Percentiles rank a stretch among this genome's conserved stretches.
phyloP scores from a whole-genome alignment of 2,113 vertebrate genomes.

The Entelurus aequoreus region DNA sequence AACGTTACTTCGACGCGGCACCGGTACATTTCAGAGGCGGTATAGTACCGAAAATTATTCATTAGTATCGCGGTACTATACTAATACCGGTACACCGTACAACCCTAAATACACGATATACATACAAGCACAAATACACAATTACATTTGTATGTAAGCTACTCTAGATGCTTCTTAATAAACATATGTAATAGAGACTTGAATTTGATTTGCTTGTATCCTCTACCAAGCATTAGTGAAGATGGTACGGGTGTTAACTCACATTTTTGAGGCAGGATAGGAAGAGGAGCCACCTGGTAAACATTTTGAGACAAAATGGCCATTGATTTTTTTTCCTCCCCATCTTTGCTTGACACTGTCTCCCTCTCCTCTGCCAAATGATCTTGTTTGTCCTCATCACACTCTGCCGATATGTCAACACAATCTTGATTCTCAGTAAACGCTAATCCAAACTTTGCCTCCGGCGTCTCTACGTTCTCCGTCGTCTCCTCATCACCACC shows the following conservation, averaged over 20 bases:
- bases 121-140: too few species aligned
- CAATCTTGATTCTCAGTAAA: conserved; percentile 4
- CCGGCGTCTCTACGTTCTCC: conserved; percentile 12
- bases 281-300: conserved; percentile 56
- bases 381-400: conserved; percentile 4
- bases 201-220: neutral
- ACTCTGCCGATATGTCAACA: conserved; percentile 6
- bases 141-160: too few species aligned
- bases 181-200: neutral
- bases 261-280: conserved; percentile 57
- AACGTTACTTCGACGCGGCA: too few species aligned
- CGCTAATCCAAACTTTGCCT: neutral
- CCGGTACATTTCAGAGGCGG: too few species aligned
- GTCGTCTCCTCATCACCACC: conserved; percentile 28
- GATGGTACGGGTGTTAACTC: conserved; percentile 36
- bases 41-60: too few species aligned
- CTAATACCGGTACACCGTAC: too few species aligned
- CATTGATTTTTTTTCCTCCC: conserved; percentile 31
- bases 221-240: neutral
- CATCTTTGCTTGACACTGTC: conserved; percentile 1
- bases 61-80: too few species aligned
- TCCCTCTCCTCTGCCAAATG: conserved; percentile 17
- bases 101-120: too few species aligned
- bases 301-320: conserved; percentile 27
- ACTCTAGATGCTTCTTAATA: too few species aligned